Conservation (phyloP, 2,797 vertebrate species). For the Geotrypetes seraphini region DNA sequence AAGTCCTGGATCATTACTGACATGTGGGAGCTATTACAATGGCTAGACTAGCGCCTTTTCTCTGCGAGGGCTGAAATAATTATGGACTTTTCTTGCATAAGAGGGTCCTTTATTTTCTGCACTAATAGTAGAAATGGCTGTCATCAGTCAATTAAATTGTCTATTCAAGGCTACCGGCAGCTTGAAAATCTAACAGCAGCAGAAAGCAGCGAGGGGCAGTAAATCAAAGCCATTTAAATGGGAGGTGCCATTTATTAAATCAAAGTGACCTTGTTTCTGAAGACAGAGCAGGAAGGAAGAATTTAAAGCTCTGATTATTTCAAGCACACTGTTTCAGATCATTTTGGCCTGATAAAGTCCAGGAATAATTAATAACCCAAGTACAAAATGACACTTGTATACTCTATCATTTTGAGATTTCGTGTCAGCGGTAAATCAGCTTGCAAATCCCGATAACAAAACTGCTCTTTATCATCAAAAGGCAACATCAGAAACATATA, state of each 20-base stretch:
- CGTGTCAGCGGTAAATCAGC: too few species aligned
- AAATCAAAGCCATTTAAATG: conserved; percentile 29
- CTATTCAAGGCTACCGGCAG: conserved; percentile 12
- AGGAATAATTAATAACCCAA: background rate
- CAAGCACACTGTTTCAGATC: background rate
- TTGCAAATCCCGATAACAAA: too few species aligned
- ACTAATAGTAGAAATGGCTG: conserved; percentile 13
- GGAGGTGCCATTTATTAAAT: conserved; percentile 14
- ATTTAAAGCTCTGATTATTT: background rate
- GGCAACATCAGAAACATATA: too few species aligned
- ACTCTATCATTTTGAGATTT: too few species aligned
- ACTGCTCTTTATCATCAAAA: too few species aligned
- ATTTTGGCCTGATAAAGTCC: background rate
- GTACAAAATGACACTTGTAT: too few species aligned
- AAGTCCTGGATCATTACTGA: background rate
- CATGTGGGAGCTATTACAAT: background rate
- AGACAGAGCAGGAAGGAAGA: conserved; percentile 4
- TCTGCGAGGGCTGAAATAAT: background rate
- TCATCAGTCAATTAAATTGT: conserved; percentile 26
- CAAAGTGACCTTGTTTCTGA: conserved; percentile 22
- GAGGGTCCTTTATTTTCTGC: conserved; percentile 6
- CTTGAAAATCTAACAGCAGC: conserved; percentile 16
- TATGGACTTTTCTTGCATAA: conserved; percentile 5
- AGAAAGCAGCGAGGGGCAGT: background rate
- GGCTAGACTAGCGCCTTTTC: background rate